Conservation (phyloP, 2,888 invertebrate genomes). For the Hesperia comma region DNA sequence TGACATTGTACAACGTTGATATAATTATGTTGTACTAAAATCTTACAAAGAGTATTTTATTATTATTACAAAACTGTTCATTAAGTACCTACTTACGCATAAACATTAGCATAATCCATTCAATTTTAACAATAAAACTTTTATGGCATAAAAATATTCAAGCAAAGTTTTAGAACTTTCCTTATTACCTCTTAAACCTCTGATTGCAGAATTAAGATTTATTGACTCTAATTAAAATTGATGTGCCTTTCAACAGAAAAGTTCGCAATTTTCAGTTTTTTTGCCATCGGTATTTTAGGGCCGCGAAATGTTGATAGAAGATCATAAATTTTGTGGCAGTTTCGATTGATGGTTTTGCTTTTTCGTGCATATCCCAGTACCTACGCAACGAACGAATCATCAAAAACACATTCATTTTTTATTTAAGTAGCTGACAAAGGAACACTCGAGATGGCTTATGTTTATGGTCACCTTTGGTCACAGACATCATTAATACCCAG, state of each 20-base stretch:
- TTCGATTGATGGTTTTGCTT: neutral
- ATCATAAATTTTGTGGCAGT: slow-evolving; percentile 70
- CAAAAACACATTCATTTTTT: too few relatives aligned
- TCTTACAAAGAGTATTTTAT: too few relatives aligned
- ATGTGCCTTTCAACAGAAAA: slow-evolving; percentile 32
- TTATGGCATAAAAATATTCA: slow-evolving; percentile 3
- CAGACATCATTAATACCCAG: too few relatives aligned
- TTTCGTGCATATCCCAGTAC: neutral
- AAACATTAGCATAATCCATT: neutral
- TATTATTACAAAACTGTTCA: too few relatives aligned
- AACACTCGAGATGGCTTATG: too few relatives aligned
- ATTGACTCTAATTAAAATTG: slow-evolving; percentile 35
- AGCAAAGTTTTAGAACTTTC: slow-evolving; percentile 1
- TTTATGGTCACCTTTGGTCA: too few relatives aligned
- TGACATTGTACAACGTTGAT: too few relatives aligned
- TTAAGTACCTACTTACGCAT: neutral
- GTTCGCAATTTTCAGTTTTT: slow-evolving; percentile 51
- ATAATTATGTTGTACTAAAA: too few relatives aligned
- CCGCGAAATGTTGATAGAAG: slow-evolving; percentile 68
- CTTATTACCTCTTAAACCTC: slow-evolving; percentile 9
- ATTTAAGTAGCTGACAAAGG: too few relatives aligned
- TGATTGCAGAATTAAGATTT: slow-evolving; percentile 23
- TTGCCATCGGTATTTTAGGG: slow-evolving; percentile 66
- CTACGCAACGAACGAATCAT: too few relatives aligned
- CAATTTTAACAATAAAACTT: neutral